A percentile compares a stretch with the other conserved stretches of the same genome.
These are phyloP conservation scores for Lithosia quadra DNA, from an alignment of 2,888 invertebrate genomes.

Conservation along the genomic window DNA sequence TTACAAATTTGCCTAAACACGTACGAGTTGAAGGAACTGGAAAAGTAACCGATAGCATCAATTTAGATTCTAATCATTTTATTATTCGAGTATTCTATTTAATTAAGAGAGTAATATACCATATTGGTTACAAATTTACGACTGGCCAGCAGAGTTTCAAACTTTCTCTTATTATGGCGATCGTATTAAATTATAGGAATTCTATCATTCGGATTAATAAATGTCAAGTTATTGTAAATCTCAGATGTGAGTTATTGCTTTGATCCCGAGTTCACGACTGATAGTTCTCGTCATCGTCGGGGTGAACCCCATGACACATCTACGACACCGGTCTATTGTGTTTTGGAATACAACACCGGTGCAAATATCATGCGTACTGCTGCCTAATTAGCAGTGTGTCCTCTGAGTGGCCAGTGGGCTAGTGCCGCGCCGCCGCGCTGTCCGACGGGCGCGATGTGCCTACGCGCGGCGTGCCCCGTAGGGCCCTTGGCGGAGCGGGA, in stretches of 20 bases:
- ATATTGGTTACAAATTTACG: conserved; percentile 32
- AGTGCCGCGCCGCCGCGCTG: conserved; percentile 3
- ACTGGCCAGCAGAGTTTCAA: conserved; percentile 13
- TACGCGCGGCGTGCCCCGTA: conserved; percentile 1
- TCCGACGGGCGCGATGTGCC: conserved; percentile 35
- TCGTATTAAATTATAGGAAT: conserved; percentile 29
- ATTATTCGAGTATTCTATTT: conserved; percentile 31
- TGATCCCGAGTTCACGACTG: neutral
- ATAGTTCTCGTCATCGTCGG: neutral
- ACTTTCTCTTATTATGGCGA: conserved; percentile 39
- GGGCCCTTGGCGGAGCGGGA: conserved; percentile 33
- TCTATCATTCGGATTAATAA: conserved; percentile 36
- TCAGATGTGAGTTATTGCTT: neutral
- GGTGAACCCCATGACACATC: neutral
- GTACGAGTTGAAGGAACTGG: conserved; percentile 13
- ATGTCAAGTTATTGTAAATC: conserved; percentile 11
- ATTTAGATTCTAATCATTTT: conserved; percentile 28
- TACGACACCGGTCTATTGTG: neutral
- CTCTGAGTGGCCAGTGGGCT: neutral
- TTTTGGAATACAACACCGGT: neutral
- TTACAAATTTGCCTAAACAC: conserved; percentile 13
- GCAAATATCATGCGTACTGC: too few species aligned
- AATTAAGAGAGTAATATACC: conserved; percentile 31
- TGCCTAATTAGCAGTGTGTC: neutral
- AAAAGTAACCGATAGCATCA: conserved; percentile 15